Conservation (phyloP, 2,888 invertebrate genomes). For the Leptinotarsa peninsularis region DNA sequence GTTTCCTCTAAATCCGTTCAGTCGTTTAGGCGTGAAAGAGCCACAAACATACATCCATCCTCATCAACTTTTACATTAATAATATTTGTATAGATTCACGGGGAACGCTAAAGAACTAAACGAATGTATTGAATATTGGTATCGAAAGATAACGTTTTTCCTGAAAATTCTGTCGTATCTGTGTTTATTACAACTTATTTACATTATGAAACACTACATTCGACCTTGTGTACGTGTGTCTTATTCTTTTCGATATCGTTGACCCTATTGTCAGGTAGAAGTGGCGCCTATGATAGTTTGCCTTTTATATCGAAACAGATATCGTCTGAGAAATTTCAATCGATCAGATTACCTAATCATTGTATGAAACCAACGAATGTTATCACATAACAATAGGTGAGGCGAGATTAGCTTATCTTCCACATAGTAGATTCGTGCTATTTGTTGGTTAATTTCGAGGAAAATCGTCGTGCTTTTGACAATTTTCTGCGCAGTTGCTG, state of each 20-base stretch:
- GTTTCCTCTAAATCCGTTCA: no score
- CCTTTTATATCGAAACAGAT: slow-evolving; percentile 22
- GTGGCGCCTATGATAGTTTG: slow-evolving; percentile 16
- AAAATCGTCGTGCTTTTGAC: background rate
- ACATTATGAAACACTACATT: slow-evolving; percentile 21
- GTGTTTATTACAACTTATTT: slow-evolving; percentile 20
- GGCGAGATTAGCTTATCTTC: slow-evolving; percentile 23
- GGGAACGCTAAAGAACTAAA: no score
- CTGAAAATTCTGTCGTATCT: slow-evolving; percentile 1
- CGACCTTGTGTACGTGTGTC: slow-evolving; percentile 7
- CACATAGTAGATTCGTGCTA: slow-evolving; percentile 10
- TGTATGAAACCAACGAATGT: slow-evolving; percentile 36
- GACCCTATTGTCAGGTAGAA: slow-evolving; percentile 10
- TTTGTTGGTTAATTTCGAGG: slow-evolving; percentile 16
- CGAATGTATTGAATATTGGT: background rate
- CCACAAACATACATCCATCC: no score
- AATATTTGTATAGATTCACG: no score
- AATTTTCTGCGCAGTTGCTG: slow-evolving; percentile 22
- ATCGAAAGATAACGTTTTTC: background rate
- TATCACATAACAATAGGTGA: slow-evolving; percentile 39
- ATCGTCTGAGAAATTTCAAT: slow-evolving; percentile 6
- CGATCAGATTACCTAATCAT: slow-evolving; percentile 26
- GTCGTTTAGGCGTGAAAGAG: no score
- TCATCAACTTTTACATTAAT: no score
- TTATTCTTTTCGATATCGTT: slow-evolving; percentile 14